Evolutionary conservation across 2,113 vertebrate species (phyloP).

Genomic region (Erythrolamprus reginae): DNA sequence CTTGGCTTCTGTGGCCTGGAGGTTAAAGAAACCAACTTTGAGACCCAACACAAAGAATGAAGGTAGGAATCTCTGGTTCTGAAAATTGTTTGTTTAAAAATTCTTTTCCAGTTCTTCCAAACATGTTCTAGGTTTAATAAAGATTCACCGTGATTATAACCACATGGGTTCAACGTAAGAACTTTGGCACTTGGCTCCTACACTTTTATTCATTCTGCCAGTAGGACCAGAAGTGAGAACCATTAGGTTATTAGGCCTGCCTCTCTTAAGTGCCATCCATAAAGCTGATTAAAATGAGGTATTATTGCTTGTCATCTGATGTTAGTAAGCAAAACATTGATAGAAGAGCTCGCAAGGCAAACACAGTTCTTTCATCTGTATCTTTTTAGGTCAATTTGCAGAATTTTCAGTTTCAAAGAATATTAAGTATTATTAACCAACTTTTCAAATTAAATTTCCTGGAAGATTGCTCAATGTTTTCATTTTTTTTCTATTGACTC

Average conservation of each 20-base stretch:
- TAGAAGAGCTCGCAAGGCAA: not conserved
- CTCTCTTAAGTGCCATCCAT: not conserved
- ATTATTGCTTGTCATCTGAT: not conserved
- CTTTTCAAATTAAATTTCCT: not conserved
- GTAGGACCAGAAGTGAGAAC: not conserved
- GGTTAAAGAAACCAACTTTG: not conserved
- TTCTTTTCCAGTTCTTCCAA: not conserved
- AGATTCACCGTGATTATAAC: not conserved
- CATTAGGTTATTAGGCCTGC: not conserved
- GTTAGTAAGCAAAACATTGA: not conserved
- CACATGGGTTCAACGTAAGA: not conserved
- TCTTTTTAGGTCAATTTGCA: not conserved
- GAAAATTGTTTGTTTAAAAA: not conserved
- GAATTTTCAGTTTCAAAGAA: not conserved
- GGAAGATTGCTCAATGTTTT: not conserved
- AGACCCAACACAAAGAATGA: not conserved
- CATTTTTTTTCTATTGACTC: not conserved
- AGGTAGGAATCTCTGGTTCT: not conserved
- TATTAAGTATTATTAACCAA: not conserved
- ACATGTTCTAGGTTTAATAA: not conserved
- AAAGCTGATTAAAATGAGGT: not conserved
- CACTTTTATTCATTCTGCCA: not conserved
- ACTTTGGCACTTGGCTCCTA: not conserved
- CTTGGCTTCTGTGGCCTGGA: not conserved
- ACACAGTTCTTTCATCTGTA: not conserved